These are phyloP conservation scores for Drosophila bocqueti DNA, from an alignment of 1,140 invertebrate genomes.

Conservation along the genomic window DNA sequence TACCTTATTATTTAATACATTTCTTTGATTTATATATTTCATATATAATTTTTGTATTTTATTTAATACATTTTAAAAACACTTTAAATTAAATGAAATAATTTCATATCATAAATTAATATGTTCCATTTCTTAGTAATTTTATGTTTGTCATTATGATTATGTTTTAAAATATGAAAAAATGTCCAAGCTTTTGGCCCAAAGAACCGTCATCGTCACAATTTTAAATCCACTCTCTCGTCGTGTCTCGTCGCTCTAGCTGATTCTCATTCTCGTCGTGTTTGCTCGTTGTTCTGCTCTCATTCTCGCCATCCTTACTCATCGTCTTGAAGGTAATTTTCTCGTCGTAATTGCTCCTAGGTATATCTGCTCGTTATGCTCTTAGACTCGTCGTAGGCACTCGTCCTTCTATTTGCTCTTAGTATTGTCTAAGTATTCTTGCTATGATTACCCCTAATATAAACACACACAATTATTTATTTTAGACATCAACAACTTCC, in stretches of 20 bases:
- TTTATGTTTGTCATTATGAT: background rate
- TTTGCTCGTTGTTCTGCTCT: background rate
- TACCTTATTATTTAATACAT: too few species aligned
- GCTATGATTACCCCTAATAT: background rate
- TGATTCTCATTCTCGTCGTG: background rate
- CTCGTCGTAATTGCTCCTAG: background rate
- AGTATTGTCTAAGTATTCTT: background rate
- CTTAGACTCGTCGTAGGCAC: background rate
- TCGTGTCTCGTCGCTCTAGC: background rate
- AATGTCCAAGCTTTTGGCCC: background rate
- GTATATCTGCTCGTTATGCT: background rate
- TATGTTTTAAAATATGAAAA: background rate
- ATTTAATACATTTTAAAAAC: background rate
- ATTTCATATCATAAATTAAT: background rate
- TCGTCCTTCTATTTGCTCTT: background rate
- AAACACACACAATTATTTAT: background rate
- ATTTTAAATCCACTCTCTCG: background rate
- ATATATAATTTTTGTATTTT: background rate
- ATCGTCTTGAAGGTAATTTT: slow-evolving; percentile 1
- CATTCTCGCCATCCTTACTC: background rate
- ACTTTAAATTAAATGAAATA: background rate
- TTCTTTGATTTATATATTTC: background rate
- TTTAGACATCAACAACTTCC: background rate
- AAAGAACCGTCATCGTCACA: background rate
- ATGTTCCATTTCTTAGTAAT: background rate